A percentile compares a stretch with the other conserved stretches of the same genome.
Conservation (phyloP, 2,888 invertebrate species). For the Amphipoea oculea region DNA sequence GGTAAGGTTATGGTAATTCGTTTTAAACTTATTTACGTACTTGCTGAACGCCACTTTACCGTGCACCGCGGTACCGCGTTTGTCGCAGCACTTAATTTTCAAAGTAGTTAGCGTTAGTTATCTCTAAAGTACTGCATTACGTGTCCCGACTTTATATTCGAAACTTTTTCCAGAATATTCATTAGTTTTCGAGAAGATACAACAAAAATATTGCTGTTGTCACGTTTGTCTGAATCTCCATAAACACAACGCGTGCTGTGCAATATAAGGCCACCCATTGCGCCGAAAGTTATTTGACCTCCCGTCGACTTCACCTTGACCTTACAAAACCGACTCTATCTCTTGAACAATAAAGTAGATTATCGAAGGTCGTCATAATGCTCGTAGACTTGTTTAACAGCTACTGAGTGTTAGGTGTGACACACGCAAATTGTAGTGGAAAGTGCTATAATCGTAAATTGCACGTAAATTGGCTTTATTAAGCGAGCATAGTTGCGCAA, state of each 20-base stretch:
- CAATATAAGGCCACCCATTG: conserved; percentile 74
- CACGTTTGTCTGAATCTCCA: conserved; percentile 74
- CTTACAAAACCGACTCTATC: conserved; percentile 60
- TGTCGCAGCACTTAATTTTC: conserved; percentile 60
- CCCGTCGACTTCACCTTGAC: conserved; percentile 34
- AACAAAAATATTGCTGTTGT: conserved; percentile 69
- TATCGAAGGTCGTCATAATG: conserved; percentile 34
- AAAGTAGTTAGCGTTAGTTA: conserved; percentile 61
- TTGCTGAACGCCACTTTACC: conserved; percentile 47
- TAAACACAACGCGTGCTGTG: conserved; percentile 76
- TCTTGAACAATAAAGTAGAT: conserved; percentile 46
- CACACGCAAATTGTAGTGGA: conserved; percentile 78
- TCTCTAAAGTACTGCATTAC: conserved; percentile 52
- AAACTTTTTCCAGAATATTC: conserved; percentile 15
- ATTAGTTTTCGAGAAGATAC: conserved; percentile 26
- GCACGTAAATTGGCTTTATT: conserved; percentile 77
- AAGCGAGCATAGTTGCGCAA: conserved; percentile 68
- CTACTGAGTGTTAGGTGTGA: conserved; percentile 70
- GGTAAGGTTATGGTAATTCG: conserved; percentile 54
- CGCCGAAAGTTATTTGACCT: conserved; percentile 67
- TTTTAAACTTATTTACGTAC: conserved; percentile 60
- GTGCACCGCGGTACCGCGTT: conserved; percentile 39
- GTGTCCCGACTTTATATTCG: conserved; percentile 30
- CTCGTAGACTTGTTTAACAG: conserved; percentile 69
- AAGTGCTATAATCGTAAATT: conserved; percentile 77